Evolutionary conservation across 2,888 invertebrate genomes (phyloP).

Genomic region (Ennomos erosarius): DNA sequence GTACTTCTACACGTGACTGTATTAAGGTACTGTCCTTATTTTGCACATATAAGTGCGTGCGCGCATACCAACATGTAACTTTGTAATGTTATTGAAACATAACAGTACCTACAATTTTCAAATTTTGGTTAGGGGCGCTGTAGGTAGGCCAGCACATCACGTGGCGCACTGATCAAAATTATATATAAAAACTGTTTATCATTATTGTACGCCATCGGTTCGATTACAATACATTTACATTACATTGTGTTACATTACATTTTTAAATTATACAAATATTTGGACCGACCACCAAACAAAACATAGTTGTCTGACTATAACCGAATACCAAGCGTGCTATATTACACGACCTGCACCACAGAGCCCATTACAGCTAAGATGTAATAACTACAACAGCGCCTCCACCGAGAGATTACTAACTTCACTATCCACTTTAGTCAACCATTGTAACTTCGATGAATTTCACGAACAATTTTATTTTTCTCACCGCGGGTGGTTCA

Average conservation of each 20-base stretch:
- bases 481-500: conserved; percentile 3
- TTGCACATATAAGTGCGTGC: not conserved
- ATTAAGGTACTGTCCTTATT: not conserved
- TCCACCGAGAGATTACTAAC: not conserved
- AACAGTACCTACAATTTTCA: not conserved
- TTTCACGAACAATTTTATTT: conserved; percentile 22
- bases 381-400: not conserved
- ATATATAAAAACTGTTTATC: no score
- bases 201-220: no score
- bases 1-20: conserved; percentile 24
- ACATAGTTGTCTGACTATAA: no score
- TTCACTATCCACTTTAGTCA: conserved; percentile 4
- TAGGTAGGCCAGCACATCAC: not conserved
- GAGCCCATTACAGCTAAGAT: no score
- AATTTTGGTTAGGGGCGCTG: conserved; percentile 3
- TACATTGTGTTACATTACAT: no score
- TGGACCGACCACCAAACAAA: no score
- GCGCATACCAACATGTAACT: not conserved
- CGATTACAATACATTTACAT: no score
- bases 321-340: not conserved
- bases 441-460: conserved; percentile 8
- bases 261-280: no score
- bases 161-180: not conserved
- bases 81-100: not conserved
- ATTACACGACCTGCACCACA: not conserved